phyloP scores from a whole-genome alignment of 2,888 invertebrate genomes.

The Acrobasis consociella region DNA sequence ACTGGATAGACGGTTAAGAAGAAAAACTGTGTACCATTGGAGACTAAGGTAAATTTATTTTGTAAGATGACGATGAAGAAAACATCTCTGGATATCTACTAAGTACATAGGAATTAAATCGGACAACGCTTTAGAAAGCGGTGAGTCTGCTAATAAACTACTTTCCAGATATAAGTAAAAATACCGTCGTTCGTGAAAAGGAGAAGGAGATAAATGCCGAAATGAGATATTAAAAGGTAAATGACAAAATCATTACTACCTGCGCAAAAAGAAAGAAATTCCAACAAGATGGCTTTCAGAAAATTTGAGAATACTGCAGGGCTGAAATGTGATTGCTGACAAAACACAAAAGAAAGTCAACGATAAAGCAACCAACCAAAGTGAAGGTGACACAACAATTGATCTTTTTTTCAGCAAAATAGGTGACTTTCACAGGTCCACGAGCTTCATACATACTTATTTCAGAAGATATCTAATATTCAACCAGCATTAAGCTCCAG shows the following conservation, averaged over 20 bases:
- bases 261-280: neutral
- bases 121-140: neutral
- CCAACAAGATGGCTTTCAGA: neutral
- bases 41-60: no score
- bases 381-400: neutral
- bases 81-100: no score
- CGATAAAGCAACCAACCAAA: no score
- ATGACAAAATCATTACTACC: neutral
- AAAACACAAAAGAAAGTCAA: no score
- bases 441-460: no score
- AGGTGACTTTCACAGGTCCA: no score
- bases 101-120: no score
- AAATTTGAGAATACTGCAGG: neutral
- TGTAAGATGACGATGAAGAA: no score
- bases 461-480: no score
- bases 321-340: neutral
- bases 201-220: neutral
- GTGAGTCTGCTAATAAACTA: neutral
- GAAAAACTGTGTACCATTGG: no score
- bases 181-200: neutral
- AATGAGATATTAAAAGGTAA: neutral
- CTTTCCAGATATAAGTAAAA: neutral
- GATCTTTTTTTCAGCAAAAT: neutral
- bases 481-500: no score
- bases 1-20: no score